These are phyloP conservation scores for Carassius auratus DNA, from an alignment of 2,113 vertebrate species.

Conservation along the genomic window DNA sequence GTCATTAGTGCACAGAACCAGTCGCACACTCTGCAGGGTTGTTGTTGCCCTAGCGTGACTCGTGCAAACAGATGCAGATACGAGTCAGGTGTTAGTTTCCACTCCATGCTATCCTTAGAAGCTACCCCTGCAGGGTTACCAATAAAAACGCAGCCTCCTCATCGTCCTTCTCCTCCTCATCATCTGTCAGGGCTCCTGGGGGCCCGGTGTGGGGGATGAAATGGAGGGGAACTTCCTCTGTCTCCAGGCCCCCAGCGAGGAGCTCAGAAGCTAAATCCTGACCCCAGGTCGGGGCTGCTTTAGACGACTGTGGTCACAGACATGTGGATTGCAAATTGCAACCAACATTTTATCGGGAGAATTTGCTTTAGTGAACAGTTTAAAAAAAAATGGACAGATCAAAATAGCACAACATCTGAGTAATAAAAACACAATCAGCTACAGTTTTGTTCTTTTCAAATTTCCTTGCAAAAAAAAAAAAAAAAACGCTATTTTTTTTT, in stretches of 20 bases:
- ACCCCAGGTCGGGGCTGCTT: slow-evolving; percentile 20
- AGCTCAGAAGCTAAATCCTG: slow-evolving; percentile 59
- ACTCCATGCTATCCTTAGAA: slow-evolving; percentile 58
- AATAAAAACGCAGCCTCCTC: slow-evolving; percentile 74
- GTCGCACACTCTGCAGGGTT: neutral
- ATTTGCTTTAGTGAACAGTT: neutral
- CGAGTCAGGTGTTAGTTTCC: slow-evolving; percentile 48
- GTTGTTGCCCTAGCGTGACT: neutral
- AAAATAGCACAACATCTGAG: neutral
- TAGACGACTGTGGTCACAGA: slow-evolving; percentile 2
- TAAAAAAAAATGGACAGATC: too few relatives aligned
- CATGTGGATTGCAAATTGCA: slow-evolving; percentile 7
- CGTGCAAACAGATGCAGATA: slow-evolving; percentile 14
- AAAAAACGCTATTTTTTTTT: too few relatives aligned
- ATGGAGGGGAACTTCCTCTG: slow-evolving; percentile 32
- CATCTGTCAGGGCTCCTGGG: neutral
- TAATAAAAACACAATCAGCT: neutral
- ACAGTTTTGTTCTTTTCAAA: too few relatives aligned
- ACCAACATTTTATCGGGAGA: neutral
- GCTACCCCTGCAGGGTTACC: slow-evolving; percentile 67
- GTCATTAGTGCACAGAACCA: neutral
- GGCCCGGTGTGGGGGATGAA: slow-evolving; percentile 50
- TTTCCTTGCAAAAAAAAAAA: too few relatives aligned
- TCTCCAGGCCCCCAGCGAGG: slow-evolving; percentile 46
- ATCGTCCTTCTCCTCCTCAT: slow-evolving; percentile 62